Percentiles rank a stretch among this genome's conserved stretches.
phyloP scores from a whole-genome alignment of 1,140 invertebrate species.

The Epicauta chinensis region DNA sequence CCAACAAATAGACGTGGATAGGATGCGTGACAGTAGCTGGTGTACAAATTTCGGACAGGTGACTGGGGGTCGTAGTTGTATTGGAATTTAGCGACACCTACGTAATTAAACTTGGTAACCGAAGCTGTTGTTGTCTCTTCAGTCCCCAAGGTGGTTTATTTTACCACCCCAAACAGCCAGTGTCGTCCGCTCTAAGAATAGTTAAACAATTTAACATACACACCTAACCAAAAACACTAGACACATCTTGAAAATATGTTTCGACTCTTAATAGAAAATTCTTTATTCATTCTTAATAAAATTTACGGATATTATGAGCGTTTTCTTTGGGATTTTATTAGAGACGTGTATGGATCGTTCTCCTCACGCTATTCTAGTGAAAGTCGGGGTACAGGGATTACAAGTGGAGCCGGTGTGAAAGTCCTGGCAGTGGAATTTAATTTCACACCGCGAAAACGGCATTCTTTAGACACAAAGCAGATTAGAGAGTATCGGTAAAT shows the following conservation, averaged over 20 bases:
- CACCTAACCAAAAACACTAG: too few relatives aligned
- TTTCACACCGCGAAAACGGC: conserved; percentile 22
- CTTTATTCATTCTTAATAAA: too few relatives aligned
- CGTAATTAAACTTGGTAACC: conserved; percentile 30
- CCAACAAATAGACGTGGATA: too few relatives aligned
- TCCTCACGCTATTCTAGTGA: background rate
- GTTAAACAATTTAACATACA: too few relatives aligned
- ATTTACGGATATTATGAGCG: too few relatives aligned
- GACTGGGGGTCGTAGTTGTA: conserved; percentile 19
- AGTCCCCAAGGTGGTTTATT: too few relatives aligned
- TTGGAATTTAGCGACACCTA: conserved; percentile 30
- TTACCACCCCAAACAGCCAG: too few relatives aligned
- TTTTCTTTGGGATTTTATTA: background rate
- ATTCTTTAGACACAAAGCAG: conserved; percentile 14
- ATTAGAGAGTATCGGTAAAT: conserved; percentile 8
- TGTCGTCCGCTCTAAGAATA: too few relatives aligned
- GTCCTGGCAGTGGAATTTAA: conserved; percentile 29
- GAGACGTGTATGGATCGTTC: background rate
- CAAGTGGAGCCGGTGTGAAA: conserved; percentile 10
- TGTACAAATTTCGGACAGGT: conserved; percentile 8
- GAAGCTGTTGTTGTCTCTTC: too few relatives aligned
- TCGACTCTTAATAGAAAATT: too few relatives aligned
- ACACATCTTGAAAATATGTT: too few relatives aligned
- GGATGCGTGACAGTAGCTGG: background rate
- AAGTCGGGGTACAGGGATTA: background rate